Evolutionary conservation across 2,113 vertebrate genomes (phyloP), one percentile per base, ranked within the genome.

Genomic region (Phylloscopus whistleri): DNA sequence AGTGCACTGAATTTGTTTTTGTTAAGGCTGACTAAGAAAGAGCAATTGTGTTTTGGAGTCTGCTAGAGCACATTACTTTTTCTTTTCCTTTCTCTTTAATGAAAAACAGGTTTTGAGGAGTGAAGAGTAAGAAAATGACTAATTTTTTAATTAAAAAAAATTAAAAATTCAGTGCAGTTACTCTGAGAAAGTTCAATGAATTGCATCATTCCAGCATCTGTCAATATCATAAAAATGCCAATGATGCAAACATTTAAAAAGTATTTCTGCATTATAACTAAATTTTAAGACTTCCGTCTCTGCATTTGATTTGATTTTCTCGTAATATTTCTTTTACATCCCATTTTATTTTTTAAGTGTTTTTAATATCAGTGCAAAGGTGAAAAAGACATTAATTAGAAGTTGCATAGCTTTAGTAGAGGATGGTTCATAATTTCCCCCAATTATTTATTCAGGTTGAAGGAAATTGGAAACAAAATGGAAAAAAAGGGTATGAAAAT

Each of bases 401-500:
- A 74, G 24, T 39, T 89, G 18, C 14, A 46, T 59, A 73, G 31
- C 31, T 87, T 89, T 83, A 52, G 27, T 23, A 87, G 75, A 27
- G 37, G 31, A 43, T 13, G 56, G 11, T 81, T 74, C 30, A 20
- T 91, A 64, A 81, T 89, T 86, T 92, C 26, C 87, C 10, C 30
- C 20, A 20, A 56, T 95, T 87, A 68, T 62, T 95, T 95, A 44
- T 84, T n/a, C 82, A 99, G 99, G 93, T 97, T 99, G 94, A 98
- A 97, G 96, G 98, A 98, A 96, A 98, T 98, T 96, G 96, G 91
- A 53, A 95, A 89, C 9, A 98, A 98, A 95, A 97, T 99, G 64
- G 98, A 98, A 95, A 98, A 96, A 95, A 98, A 98, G 60, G 98
- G 98, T 85, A 97, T 99, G 83, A 96, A 75, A 44, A 94, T 99